Evolutionary conservation across 2,113 vertebrate species (phyloP).

Genomic region (Pelusios castaneus): DNA sequence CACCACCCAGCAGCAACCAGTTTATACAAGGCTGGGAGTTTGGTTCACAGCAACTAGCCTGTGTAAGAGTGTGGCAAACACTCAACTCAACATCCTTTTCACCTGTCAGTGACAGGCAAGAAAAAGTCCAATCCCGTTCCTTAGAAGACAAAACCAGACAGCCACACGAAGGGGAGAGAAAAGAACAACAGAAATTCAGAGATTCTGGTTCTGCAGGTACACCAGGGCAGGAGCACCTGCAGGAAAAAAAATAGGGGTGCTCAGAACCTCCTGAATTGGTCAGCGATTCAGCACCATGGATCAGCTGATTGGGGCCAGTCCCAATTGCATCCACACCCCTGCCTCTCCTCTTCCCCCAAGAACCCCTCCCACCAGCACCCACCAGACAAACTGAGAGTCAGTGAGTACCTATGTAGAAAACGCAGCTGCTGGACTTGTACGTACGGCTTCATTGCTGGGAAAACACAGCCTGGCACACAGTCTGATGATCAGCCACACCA

Average conservation of each 20-base stretch:
- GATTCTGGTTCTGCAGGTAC: too few species aligned
- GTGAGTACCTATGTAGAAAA: background rate
- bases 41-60: background rate
- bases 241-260: too few species aligned
- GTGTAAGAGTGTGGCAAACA: background rate
- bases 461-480: background rate
- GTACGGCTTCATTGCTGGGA: background rate
- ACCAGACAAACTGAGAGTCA: too few species aligned
- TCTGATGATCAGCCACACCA: background rate
- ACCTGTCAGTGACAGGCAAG: background rate
- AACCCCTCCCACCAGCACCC: too few species aligned
- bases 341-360: too few species aligned
- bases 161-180: too few species aligned
- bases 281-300: too few species aligned
- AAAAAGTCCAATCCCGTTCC: background rate
- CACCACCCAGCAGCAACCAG: background rate
- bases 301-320: too few species aligned
- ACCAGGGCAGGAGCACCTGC: too few species aligned
- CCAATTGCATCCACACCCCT: too few species aligned
- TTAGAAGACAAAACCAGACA: background rate
- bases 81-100: background rate
- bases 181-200: background rate
- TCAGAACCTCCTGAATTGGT: too few species aligned
- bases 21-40: background rate
- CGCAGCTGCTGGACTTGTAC: background rate